These are phyloP conservation scores for Apogon talboti DNA, from an alignment of 2,797 vertebrate genomes.

Conservation along the genomic window DNA sequence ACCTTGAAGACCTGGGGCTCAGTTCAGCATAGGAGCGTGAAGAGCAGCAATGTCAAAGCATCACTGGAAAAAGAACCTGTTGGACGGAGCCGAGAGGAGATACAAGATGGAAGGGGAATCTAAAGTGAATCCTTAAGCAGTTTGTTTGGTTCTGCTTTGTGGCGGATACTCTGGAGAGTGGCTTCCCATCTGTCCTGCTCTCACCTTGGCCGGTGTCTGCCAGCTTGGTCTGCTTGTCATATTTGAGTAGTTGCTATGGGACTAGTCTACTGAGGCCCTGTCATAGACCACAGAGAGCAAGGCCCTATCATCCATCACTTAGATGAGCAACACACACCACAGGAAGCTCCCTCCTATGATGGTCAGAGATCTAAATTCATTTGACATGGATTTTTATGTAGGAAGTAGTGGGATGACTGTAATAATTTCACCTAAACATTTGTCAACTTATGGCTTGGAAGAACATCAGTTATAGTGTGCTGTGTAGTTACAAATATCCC, in stretches of 20 bases:
- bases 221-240: conserved; percentile 74
- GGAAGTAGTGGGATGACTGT: conserved; percentile 25
- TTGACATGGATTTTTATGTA: conserved; percentile 41
- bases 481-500: no score
- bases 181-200: conserved; percentile 75
- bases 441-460: conserved; percentile 19
- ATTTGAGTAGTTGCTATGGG: conserved; percentile 74
- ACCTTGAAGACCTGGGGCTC: conserved; percentile 65
- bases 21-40: conserved; percentile 60
- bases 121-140: conserved; percentile 70
- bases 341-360: conserved; percentile 54
- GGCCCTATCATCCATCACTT: conserved; percentile 75
- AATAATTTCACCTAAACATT: conserved; percentile 37
- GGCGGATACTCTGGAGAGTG: conserved; percentile 59
- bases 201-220: conserved; percentile 77
- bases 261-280: conserved; percentile 71
- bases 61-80: conserved; percentile 55
- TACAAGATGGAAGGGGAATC: conserved; percentile 47
- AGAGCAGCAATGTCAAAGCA: conserved; percentile 66
- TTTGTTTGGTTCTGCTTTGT: conserved; percentile 64
- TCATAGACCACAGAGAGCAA: conserved; percentile 76
- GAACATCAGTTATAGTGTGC: conserved; percentile 1
- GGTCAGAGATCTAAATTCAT: conserved; percentile 56
- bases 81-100: conserved; percentile 39
- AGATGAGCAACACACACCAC: conserved; percentile 70